A percentile compares a stretch with the other conserved stretches of the same genome.
phyloP scores from a whole-genome alignment of 2,113 vertebrate genomes.

The Callaeas wilsoni region DNA sequence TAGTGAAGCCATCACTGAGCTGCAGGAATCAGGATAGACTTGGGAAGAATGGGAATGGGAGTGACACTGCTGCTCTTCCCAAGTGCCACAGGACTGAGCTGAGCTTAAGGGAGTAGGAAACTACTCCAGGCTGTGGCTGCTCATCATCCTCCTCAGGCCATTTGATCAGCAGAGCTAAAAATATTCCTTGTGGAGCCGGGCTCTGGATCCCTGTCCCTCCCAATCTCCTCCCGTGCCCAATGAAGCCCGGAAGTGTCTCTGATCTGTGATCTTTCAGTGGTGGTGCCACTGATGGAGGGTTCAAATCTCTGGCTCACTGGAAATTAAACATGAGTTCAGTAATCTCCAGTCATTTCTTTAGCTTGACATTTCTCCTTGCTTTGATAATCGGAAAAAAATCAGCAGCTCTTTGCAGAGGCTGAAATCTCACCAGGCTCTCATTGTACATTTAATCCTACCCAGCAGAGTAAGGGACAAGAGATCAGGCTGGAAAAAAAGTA shows the following conservation, averaged over 20 bases:
- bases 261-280: accelerated
- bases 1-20: neutral
- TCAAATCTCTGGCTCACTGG: neutral
- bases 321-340: neutral
- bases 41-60: neutral
- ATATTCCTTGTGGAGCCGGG: neutral
- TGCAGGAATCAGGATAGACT: neutral
- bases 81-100: neutral
- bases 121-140: neutral
- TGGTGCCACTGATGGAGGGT: neutral
- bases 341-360: neutral
- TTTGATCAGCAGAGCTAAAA: neutral
- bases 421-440: neutral
- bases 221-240: neutral
- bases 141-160: accelerated
- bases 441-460: neutral
- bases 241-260: neutral
- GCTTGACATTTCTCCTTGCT: neutral
- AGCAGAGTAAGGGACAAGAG: neutral
- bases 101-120: neutral
- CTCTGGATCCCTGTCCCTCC: neutral
- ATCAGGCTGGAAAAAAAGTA: neutral
- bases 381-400: neutral
- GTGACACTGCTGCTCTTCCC: neutral
- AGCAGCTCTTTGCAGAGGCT: neutral